Conservation (phyloP, 2,888 invertebrate genomes). For the Eristalinus aeneus region DNA sequence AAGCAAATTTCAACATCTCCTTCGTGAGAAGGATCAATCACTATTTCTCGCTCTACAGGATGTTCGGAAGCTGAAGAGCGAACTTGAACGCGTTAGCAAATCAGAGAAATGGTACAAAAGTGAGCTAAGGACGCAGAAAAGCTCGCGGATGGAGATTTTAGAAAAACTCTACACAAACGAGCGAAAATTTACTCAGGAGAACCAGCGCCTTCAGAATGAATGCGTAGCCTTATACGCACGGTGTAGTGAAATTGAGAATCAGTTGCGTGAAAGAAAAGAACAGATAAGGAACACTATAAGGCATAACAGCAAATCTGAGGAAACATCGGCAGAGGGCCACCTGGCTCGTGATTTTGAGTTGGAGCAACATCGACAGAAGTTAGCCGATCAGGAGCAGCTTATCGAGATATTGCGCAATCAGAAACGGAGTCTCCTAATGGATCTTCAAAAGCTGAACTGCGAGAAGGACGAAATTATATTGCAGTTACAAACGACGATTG, state of each 20-base stretch:
- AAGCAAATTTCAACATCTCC: slow-evolving; percentile 38
- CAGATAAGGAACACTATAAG: slow-evolving; percentile 32
- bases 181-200: slow-evolving; percentile 78
- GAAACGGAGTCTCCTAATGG: slow-evolving; percentile 76
- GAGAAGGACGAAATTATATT: slow-evolving; percentile 76
- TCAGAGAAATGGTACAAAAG: slow-evolving; percentile 80
- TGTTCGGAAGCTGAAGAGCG: slow-evolving; percentile 76
- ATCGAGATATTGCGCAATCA: slow-evolving; percentile 78
- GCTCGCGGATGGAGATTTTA: slow-evolving; percentile 76
- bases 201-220: slow-evolving; percentile 77
- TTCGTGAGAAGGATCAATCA: slow-evolving; percentile 72
- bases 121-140: slow-evolving; percentile 77
- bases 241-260: slow-evolving; percentile 75
- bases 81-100: slow-evolving; percentile 77
- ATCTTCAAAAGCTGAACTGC: slow-evolving; percentile 74
- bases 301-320: not conserved
- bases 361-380: slow-evolving; percentile 74
- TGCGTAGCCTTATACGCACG: slow-evolving; percentile 74
- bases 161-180: slow-evolving; percentile 79
- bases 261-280: slow-evolving; percentile 70
- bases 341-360: slow-evolving; percentile 73
- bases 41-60: slow-evolving; percentile 75
- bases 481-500: slow-evolving; percentile 75
- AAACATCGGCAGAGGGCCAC: not conserved
- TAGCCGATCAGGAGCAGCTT: slow-evolving; percentile 76